phyloP scores from a whole-genome alignment of 2,888 invertebrate species.

The Hypercompe scribonia region DNA sequence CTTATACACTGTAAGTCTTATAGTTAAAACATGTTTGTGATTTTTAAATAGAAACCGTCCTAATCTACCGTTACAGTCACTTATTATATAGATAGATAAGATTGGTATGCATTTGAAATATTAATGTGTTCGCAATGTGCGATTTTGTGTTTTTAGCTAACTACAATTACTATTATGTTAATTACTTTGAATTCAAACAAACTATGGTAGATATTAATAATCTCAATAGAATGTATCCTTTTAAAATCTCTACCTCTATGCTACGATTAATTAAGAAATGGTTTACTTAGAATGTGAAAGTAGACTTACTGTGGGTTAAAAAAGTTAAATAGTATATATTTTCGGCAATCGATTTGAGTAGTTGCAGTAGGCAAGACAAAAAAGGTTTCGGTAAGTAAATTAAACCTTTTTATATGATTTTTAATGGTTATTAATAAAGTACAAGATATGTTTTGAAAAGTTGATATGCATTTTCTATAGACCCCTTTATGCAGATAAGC shows the following conservation, averaged over 20 bases:
- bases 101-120: slow-evolving; percentile 43
- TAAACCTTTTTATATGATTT: not conserved
- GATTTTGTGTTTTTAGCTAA: slow-evolving; percentile 39
- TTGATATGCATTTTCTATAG: slow-evolving; percentile 47
- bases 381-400: not conserved
- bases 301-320: not conserved
- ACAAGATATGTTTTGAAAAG: slow-evolving; percentile 44
- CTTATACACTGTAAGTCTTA: slow-evolving; percentile 65
- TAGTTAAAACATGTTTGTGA: slow-evolving; percentile 63
- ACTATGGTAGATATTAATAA: not conserved
- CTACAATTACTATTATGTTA: slow-evolving; percentile 19
- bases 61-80: slow-evolving; percentile 42
- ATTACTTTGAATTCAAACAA: not conserved
- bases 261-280: not conserved
- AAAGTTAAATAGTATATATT: not conserved
- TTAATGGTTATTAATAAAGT: not conserved
- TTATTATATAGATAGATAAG: slow-evolving; percentile 30
- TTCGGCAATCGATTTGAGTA: not conserved
- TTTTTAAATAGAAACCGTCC: slow-evolving; percentile 58
- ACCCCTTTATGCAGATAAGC: slow-evolving; percentile 27
- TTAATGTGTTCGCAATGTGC: slow-evolving; percentile 35
- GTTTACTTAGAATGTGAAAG: not conserved
- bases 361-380: not conserved
- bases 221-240: not conserved
- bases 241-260: not conserved